Evolutionary conservation across 2,888 invertebrate species (phyloP).

Genomic region (Aromia moschata): DNA sequence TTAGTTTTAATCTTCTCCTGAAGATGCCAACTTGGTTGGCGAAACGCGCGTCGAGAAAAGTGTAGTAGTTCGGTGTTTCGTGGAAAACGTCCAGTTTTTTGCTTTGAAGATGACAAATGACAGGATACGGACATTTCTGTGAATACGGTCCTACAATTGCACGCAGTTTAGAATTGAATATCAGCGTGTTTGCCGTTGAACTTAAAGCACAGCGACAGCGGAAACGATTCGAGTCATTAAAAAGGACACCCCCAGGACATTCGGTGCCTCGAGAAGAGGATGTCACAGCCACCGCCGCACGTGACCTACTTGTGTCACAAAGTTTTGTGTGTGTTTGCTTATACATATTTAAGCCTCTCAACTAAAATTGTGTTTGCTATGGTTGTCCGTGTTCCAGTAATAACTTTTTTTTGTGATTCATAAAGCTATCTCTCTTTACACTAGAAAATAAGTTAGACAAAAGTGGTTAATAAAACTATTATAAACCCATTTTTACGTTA

Average conservation of each 20-base stretch:
- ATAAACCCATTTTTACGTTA: not conserved
- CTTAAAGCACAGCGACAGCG: conserved; percentile 47
- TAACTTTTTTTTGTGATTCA: not conserved
- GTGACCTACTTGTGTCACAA: conserved; percentile 28
- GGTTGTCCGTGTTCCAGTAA: not conserved
- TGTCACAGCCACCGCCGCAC: conserved; percentile 34
- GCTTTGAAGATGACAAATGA: too few species aligned
- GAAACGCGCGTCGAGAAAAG: too few species aligned
- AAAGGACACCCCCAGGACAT: conserved; percentile 28
- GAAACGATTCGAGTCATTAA: conserved; percentile 36
- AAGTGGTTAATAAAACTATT: not conserved
- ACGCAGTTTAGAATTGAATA: too few species aligned
- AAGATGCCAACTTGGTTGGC: too few species aligned
- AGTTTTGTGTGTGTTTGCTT: conserved; percentile 27
- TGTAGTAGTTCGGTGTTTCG: too few species aligned
- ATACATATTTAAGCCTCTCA: conserved; percentile 46
- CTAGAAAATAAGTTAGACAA: not conserved
- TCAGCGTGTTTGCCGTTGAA: conserved; percentile 40
- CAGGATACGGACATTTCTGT: too few species aligned
- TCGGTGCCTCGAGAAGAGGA: conserved; percentile 9
- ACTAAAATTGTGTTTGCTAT: conserved; percentile 15
- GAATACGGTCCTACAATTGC: too few species aligned
- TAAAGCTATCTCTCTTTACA: not conserved
- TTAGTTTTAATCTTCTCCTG: too few species aligned
- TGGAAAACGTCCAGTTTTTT: too few species aligned